phyloP scores from a whole-genome alignment of 2,797 vertebrate genomes.

The Odontamblyopus lacepedii region DNA sequence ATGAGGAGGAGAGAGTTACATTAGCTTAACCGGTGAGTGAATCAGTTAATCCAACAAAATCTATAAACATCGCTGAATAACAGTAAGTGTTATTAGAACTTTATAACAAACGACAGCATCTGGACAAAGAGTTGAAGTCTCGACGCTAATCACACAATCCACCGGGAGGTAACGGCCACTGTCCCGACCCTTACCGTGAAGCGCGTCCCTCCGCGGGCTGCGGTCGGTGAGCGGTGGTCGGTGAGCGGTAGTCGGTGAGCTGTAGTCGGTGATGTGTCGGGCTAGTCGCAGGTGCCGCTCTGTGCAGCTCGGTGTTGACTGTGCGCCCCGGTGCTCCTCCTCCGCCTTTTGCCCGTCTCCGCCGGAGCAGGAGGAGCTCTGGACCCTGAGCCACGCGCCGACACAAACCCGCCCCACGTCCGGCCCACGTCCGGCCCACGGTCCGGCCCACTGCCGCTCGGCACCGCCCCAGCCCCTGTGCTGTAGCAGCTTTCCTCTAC shows the following conservation, averaged over 20 bases:
- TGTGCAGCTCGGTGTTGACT: conserved; percentile 42
- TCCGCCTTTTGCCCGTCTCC: conserved; percentile 65
- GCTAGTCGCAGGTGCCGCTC: conserved; percentile 18
- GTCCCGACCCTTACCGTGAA: conserved; percentile 60
- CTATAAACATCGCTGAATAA: neutral
- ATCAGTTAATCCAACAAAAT: neutral
- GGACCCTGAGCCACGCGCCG: conserved; percentile 62
- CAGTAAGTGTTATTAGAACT: neutral
- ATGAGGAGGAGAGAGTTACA: neutral
- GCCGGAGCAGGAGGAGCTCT: conserved; percentile 38
- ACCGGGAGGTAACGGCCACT: neutral
- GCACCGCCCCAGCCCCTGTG: neutral
- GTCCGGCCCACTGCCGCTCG: conserved; percentile 30
- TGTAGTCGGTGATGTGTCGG: conserved; percentile 8
- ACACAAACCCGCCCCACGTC: conserved; percentile 41
- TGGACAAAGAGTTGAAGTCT: conserved; percentile 9
- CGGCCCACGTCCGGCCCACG: conserved; percentile 34
- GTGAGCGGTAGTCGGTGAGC: conserved; percentile 21
- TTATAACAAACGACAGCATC: neutral
- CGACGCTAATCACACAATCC: neutral
- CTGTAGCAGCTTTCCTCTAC: neutral
- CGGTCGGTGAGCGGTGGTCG: conserved; percentile 30
- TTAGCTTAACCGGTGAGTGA: neutral
- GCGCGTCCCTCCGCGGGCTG: conserved; percentile 37
- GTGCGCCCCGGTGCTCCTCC: conserved; percentile 59